These are phyloP conservation scores for Diaperis boleti DNA, from an alignment of 2,888 invertebrate genomes.

Conservation along the genomic window DNA sequence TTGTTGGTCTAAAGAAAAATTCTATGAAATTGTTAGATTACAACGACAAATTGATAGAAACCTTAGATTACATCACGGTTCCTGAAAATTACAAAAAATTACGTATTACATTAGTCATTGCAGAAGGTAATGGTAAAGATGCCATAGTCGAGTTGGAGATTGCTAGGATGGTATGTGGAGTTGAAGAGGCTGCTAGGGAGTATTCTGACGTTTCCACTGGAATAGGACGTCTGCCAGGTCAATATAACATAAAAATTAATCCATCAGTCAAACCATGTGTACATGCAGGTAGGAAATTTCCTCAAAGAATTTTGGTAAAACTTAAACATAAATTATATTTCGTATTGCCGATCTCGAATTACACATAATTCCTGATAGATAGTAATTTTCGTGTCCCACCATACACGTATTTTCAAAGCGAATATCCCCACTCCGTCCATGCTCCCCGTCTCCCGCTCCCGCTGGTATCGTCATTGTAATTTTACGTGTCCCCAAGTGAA, in stretches of 20 bases:
- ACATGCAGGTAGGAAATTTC: conserved; percentile 11
- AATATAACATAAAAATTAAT: conserved; percentile 12
- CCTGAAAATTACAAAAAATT: too few species aligned
- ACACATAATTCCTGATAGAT: too few species aligned
- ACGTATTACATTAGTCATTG: background rate
- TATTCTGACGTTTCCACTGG: conserved; percentile 2
- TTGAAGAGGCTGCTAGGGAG: background rate
- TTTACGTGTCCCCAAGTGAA: too few species aligned
- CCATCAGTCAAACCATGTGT: conserved; percentile 6
- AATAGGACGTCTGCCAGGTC: background rate
- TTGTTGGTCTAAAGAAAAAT: background rate
- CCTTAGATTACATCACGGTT: background rate
- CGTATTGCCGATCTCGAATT: too few species aligned
- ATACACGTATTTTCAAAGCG: too few species aligned
- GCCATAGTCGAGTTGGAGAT: background rate
- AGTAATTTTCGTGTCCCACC: too few species aligned
- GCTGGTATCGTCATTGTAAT: too few species aligned
- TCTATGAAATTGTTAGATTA: background rate
- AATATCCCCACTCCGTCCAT: too few species aligned
- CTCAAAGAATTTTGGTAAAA: conserved; percentile 1
- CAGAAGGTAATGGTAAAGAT: background rate
- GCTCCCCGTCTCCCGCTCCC: too few species aligned
- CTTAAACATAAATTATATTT: conserved; percentile 42
- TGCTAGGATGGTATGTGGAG: background rate
- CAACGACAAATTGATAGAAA: background rate